These are phyloP conservation scores for Habropoda laboriosa DNA, from an alignment of 1,140 invertebrate species.

Conservation along the genomic window DNA sequence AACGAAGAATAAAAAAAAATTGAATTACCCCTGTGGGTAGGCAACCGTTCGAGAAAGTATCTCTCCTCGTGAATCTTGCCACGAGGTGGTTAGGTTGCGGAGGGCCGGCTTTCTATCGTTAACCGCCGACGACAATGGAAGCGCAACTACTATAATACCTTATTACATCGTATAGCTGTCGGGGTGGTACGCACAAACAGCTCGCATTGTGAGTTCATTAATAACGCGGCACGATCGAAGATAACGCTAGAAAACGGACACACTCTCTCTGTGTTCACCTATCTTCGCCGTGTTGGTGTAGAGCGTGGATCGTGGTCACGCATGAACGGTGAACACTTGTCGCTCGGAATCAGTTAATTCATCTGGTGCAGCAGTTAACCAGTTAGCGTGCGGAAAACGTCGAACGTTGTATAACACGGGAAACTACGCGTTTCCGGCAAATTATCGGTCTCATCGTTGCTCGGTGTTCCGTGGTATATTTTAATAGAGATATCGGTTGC, in stretches of 20 bases:
- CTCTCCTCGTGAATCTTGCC: conserved; percentile 14
- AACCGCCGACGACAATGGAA: conserved; percentile 16
- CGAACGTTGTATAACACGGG: not conserved
- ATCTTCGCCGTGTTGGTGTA: not conserved
- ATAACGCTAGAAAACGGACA: conserved; percentile 30
- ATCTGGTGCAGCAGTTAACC: not conserved
- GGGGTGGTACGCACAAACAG: conserved; percentile 9
- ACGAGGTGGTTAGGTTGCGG: not conserved
- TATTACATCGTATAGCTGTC: conserved; percentile 28
- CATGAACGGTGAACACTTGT: conserved; percentile 29
- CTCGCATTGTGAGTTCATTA: conserved; percentile 35
- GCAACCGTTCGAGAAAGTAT: not conserved
- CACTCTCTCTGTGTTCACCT: not conserved
- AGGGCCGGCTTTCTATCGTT: not conserved
- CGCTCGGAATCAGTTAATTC: conserved; percentile 31
- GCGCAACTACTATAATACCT: conserved; percentile 25
- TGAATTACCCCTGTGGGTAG: not conserved
- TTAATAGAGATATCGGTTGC: conserved; percentile 1
- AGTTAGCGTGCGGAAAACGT: not conserved
- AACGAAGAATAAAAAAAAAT: too few species aligned
- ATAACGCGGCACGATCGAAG: conserved; percentile 31
- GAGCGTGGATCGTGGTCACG: conserved; percentile 25
- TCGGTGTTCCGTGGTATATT: not conserved
- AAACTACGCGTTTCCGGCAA: conserved; percentile 8
- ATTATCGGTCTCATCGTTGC: not conserved